These are phyloP conservation scores for Clangula hyemalis DNA, from an alignment of 2,797 vertebrate species.

Conservation along the genomic window DNA sequence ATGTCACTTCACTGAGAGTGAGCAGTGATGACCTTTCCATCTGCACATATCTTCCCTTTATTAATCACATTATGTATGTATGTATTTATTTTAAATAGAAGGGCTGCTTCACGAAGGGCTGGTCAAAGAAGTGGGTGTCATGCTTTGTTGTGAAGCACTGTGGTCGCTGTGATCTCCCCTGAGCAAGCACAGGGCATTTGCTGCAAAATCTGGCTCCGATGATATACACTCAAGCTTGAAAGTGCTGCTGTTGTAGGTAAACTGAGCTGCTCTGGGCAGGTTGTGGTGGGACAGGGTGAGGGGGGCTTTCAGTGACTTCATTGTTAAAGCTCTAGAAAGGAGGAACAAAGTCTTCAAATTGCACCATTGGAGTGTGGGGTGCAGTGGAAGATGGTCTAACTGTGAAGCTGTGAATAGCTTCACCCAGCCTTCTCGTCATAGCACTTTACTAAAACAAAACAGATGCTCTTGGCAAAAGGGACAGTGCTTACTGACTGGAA, in stretches of 20 bases:
- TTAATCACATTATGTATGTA: background rate
- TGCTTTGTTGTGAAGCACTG: background rate
- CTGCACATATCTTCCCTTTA: background rate
- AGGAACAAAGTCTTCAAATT: background rate
- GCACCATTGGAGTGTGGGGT: background rate
- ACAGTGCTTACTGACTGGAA: slow-evolving; percentile 6
- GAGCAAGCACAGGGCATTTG: background rate
- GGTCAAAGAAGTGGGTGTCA: background rate
- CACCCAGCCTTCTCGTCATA: background rate
- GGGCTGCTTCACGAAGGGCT: background rate
- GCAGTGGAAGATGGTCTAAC: background rate
- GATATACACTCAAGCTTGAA: background rate
- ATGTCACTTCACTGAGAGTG: background rate
- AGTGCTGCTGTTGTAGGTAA: background rate
- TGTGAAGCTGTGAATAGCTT: background rate
- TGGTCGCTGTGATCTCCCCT: background rate
- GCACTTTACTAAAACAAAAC: slow-evolving; percentile 5
- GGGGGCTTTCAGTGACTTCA: background rate
- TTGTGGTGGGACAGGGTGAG: background rate
- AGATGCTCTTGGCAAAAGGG: background rate
- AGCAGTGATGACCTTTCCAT: background rate
- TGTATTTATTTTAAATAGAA: background rate
- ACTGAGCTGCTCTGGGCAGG: background rate
- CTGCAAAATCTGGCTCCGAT: background rate
- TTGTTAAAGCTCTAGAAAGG: background rate